Percentiles rank a stretch among this genome's conserved stretches.
These are phyloP conservation scores for Tyria jacobaeae DNA, from an alignment of 2,888 invertebrate genomes.

Conservation along the genomic window DNA sequence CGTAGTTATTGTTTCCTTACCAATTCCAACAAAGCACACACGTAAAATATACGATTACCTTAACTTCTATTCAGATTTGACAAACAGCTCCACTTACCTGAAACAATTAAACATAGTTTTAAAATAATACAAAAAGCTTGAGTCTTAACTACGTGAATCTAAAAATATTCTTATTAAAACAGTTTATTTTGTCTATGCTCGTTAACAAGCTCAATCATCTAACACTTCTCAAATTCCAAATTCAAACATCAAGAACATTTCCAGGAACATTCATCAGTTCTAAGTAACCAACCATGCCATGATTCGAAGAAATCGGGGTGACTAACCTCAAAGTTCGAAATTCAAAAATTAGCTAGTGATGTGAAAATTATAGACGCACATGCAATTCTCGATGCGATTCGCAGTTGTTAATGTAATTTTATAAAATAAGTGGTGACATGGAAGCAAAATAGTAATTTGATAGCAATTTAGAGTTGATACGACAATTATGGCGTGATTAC, in stretches of 20 bases:
- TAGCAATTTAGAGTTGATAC: constrained; percentile 60
- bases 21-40: too few relatives aligned
- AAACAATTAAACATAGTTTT: constrained; percentile 39
- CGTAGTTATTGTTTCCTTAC: too few relatives aligned
- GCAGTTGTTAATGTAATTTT: constrained; percentile 26
- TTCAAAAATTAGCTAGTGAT: constrained; percentile 39
- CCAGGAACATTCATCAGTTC: constrained; percentile 44
- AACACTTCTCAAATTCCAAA: constrained; percentile 51
- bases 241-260: constrained; percentile 50
- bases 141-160: too few relatives aligned
- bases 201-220: constrained; percentile 48
- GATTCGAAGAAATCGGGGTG: constrained; percentile 45
- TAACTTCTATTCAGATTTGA: not conserved
- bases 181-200: constrained; percentile 39
- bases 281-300: constrained; percentile 34
- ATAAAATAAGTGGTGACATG: constrained; percentile 58
- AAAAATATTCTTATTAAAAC: constrained; percentile 25
- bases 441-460: constrained; percentile 61
- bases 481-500: constrained; percentile 57
- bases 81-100: constrained; percentile 55
- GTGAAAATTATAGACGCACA: constrained; percentile 45
- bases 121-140: not conserved
- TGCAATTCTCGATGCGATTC: constrained; percentile 21
- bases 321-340: constrained; percentile 43
- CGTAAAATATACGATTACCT: not conserved